Conservation (phyloP, 2,113 vertebrate genomes). For the Lasiurus borealis region DNA sequence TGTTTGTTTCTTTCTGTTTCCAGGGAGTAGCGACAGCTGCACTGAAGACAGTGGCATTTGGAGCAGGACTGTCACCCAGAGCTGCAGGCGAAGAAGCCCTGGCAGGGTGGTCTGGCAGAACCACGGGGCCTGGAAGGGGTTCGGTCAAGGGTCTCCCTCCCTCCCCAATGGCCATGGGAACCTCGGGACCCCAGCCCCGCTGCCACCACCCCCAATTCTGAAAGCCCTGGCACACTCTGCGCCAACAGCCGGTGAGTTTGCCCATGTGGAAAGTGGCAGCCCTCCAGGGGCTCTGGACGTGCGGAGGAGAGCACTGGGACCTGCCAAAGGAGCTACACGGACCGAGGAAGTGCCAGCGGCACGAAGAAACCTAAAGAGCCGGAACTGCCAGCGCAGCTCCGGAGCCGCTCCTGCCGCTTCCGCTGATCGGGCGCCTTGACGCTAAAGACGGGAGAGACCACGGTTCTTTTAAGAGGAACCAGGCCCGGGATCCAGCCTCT, state of each 20-base stretch:
- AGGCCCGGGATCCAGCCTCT: neutral
- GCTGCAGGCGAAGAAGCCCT: neutral
- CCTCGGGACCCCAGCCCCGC: neutral
- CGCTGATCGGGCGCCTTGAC: neutral
- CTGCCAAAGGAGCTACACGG: neutral
- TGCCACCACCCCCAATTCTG: neutral
- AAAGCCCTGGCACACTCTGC: neutral
- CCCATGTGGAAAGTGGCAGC: neutral
- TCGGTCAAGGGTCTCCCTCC: neutral
- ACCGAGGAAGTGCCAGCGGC: neutral
- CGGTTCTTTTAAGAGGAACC: neutral
- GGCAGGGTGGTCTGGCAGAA: neutral
- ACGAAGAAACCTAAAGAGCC: neutral
- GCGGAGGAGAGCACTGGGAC: neutral
- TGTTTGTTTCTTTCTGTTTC: constrained; percentile 80
- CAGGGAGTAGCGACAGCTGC: constrained; percentile 78
- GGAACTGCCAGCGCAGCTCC: neutral
- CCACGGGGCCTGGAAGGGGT: neutral
- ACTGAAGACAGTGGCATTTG: constrained; percentile 16
- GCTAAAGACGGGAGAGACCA: neutral
- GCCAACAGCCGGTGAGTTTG: neutral
- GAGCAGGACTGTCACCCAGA: constrained; percentile 34
- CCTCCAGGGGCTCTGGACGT: neutral
- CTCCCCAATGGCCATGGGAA: neutral
- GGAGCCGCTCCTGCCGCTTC: neutral